A percentile compares a stretch with the other conserved stretches of the same genome.
Conservation (phyloP, 2,797 vertebrate species). For the Diglossa cyanea region DNA sequence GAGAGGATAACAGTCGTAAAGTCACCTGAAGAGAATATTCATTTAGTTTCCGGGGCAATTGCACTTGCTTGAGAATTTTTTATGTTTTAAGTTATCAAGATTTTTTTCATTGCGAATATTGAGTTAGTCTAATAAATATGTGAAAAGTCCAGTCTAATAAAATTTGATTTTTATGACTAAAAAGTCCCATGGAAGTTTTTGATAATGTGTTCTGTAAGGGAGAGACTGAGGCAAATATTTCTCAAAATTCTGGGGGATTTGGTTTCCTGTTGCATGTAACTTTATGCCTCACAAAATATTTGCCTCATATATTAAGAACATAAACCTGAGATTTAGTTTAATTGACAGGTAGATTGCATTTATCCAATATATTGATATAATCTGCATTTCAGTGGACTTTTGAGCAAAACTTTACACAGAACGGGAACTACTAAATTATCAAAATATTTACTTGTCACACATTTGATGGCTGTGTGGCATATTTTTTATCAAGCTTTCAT, state of each 20-base stretch:
- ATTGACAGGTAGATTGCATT: not conserved
- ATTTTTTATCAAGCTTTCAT: not conserved
- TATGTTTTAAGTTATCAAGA: not conserved
- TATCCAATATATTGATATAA: not conserved
- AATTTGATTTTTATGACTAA: not conserved
- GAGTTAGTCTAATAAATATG: not conserved
- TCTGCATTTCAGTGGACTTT: not conserved
- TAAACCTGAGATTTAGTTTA: not conserved
- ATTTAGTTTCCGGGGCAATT: not conserved
- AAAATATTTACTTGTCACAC: not conserved
- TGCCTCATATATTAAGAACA: not conserved
- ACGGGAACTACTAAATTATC: not conserved
- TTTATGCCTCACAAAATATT: not conserved
- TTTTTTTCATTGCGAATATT: fast-evolving
- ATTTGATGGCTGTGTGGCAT: not conserved
- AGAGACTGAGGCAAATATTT: not conserved
- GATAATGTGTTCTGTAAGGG: not conserved
- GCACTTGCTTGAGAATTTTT: not conserved
- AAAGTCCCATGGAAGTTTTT: not conserved
- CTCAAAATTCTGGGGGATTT: not conserved
- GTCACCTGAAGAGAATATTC: not conserved
- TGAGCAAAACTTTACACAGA: not conserved
- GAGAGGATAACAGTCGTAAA: not conserved
- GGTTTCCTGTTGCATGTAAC: not conserved
- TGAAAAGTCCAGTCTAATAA: not conserved